Evolutionary conservation across 1,140 invertebrate species (phyloP).

Genomic region (Papilio glaucus): DNA sequence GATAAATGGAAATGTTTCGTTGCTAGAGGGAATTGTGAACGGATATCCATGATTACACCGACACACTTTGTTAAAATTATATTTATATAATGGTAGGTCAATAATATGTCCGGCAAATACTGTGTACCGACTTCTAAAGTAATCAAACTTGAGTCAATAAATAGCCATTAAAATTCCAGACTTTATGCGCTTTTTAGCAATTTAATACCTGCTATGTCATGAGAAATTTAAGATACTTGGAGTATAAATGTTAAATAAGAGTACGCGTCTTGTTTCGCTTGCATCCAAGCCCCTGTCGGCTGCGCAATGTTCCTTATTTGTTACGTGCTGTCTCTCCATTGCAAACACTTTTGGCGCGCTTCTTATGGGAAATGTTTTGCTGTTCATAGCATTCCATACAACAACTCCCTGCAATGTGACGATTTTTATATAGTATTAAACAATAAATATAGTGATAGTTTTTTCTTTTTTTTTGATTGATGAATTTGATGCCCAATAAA

Average conservation of each 20-base stretch:
- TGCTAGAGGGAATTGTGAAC: not conserved
- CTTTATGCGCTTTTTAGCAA: no score
- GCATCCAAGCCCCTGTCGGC: constrained; percentile 9
- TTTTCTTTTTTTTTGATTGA: no score
- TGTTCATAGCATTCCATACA: not conserved
- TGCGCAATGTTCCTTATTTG: constrained; percentile 14
- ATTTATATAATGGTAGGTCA: no score
- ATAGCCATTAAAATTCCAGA: no score
- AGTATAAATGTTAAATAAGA: constrained; percentile 16
- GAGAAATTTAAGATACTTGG: not conserved
- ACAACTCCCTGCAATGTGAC: not conserved
- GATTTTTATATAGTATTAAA: no score
- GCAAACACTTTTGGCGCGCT: constrained; percentile 5
- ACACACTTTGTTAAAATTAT: no score
- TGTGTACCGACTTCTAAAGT: no score
- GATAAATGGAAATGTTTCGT: not conserved
- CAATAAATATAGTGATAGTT: no score
- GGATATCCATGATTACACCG: no score
- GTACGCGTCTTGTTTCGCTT: not conserved
- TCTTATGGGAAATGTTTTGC: constrained; percentile 11
- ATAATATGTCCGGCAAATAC: no score
- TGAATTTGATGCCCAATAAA: no score
- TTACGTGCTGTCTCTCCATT: constrained; percentile 7
- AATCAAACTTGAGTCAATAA: no score
- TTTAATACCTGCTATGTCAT: not conserved